A percentile compares a stretch with the other conserved stretches of the same genome.
These are phyloP conservation scores for Myotis brandtii DNA, from an alignment of 2,113 vertebrate genomes.

Conservation along the genomic window DNA sequence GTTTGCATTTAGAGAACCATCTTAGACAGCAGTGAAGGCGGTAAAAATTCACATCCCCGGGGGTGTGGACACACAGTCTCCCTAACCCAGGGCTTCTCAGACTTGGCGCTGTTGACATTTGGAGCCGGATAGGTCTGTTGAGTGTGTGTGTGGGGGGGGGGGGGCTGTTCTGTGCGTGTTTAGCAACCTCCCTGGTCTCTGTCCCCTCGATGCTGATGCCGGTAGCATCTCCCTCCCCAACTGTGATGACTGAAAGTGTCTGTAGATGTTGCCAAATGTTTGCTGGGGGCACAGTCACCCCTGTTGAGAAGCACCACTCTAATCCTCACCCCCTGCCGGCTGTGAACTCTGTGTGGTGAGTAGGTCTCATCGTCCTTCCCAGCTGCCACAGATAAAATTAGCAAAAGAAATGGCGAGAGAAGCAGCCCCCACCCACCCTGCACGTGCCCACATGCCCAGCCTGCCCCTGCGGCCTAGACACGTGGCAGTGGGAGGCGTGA, in stretches of 20 bases:
- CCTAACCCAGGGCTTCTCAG: not conserved
- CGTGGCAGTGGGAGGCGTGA: not conserved
- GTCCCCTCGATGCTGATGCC: too few relatives aligned
- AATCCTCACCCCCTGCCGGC: not conserved
- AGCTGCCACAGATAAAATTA: not conserved
- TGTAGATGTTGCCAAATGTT: not conserved
- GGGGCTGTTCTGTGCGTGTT: not conserved
- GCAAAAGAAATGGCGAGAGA: not conserved
- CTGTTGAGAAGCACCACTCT: not conserved
- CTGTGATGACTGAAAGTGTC: not conserved
- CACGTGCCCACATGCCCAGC: accelerated
- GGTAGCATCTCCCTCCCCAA: not conserved
- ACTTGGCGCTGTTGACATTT: not conserved
- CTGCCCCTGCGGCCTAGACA: not conserved
- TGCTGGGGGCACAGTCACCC: too few relatives aligned
- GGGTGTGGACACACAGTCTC: too few relatives aligned
- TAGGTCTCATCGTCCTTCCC: not conserved
- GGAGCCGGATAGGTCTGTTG: too few relatives aligned
- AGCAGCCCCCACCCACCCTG: accelerated
- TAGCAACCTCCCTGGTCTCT: not conserved
- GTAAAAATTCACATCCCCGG: not conserved
- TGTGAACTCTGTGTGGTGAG: not conserved
- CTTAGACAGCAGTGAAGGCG: not conserved
- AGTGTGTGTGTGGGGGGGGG: too few relatives aligned
- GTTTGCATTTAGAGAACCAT: not conserved